Conservation (phyloP, 2,113 vertebrate genomes). For the Equus quagga region DNA sequence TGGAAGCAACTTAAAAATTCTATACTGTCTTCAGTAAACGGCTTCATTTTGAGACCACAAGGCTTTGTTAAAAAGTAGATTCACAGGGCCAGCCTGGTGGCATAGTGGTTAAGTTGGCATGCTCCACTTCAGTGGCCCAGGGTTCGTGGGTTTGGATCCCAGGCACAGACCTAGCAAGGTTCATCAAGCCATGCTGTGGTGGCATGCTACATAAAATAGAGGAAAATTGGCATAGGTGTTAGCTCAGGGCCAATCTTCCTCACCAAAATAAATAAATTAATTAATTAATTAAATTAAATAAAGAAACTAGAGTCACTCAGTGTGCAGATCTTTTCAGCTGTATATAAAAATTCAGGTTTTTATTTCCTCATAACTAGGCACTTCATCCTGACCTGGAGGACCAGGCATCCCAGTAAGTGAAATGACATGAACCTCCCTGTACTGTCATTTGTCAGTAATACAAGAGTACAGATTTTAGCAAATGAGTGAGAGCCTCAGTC, state of each 20-base stretch:
- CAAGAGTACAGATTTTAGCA: neutral
- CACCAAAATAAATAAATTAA: too few relatives aligned
- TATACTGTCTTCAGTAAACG: neutral
- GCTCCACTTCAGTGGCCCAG: too few relatives aligned
- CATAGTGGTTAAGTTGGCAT: too few relatives aligned
- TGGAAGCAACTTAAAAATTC: neutral
- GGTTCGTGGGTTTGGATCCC: too few relatives aligned
- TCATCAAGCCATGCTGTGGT: too few relatives aligned
- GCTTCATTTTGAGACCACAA: neutral
- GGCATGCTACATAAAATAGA: too few relatives aligned
- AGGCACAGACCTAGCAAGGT: too few relatives aligned
- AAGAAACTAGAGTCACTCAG: too few relatives aligned
- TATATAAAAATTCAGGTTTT: neutral
- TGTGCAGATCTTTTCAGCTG: neutral
- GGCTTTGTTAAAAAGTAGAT: neutral
- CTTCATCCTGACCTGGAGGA: neutral
- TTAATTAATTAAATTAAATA: too few relatives aligned
- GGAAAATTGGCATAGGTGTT: too few relatives aligned
- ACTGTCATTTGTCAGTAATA: neutral
- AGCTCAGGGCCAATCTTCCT: too few relatives aligned
- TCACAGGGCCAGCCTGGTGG: too few relatives aligned
- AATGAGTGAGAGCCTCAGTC: neutral
- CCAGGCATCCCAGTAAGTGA: neutral
- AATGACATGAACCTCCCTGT: neutral
- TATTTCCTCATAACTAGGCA: neutral